Evolutionary conservation across 1,140 invertebrate genomes (phyloP).

Genomic region (Sweltsa coloradensis): DNA sequence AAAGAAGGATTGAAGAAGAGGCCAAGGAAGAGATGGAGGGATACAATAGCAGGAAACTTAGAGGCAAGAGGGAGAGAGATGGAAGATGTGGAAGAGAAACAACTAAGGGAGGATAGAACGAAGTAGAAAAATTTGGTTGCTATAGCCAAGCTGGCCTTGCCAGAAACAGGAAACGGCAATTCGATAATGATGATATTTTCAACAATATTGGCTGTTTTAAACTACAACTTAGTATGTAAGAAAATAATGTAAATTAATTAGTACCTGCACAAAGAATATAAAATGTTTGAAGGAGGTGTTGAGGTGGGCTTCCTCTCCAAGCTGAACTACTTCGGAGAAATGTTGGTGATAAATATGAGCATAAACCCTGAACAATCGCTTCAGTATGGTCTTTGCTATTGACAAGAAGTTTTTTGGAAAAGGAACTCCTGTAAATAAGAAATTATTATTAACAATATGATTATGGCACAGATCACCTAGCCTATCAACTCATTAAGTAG

Average conservation of each 20-base stretch:
- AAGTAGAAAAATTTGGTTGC: no score
- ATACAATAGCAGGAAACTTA: no score
- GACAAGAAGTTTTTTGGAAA: constrained; percentile 97
- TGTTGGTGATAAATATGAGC: constrained; percentile 99
- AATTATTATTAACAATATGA: no score
- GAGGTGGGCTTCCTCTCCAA: constrained; percentile 97
- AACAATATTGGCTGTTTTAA: constrained; percentile 1
- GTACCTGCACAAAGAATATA: constrained; percentile 95
- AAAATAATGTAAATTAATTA: constrained; percentile 11
- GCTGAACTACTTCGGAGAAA: constrained; percentile 92
- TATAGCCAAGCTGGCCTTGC: no score
- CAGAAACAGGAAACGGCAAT: no score
- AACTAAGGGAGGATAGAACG: no score
- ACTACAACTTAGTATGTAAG: constrained; percentile 1
- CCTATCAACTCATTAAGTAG: no score
- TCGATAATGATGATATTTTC: not conserved
- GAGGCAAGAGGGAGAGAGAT: no score
- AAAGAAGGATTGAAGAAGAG: no score
- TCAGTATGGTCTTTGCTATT: constrained; percentile 96
- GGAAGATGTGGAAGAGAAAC: no score
- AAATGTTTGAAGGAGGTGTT: constrained; percentile 99
- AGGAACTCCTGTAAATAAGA: constrained; percentile 65
- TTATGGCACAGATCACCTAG: no score
- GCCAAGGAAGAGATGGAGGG: no score
- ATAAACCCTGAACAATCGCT: constrained; percentile 95